A percentile compares a stretch with the other conserved stretches of the same genome.
phyloP scores from a whole-genome alignment of 1,140 invertebrate genomes.

The Bradysia coprophila region DNA sequence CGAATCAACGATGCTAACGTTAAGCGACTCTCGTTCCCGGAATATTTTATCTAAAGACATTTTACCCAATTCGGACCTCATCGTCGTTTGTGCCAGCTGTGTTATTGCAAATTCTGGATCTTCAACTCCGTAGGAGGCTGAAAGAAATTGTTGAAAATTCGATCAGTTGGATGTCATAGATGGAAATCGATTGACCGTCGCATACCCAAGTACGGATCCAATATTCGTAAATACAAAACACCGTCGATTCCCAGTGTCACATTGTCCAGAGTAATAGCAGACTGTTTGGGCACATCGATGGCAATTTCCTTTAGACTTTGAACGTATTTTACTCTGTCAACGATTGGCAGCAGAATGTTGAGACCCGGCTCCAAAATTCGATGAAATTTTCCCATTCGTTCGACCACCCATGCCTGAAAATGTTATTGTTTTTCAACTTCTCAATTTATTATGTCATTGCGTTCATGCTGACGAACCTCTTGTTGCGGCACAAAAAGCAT shows the following conservation, averaged over 20 bases:
- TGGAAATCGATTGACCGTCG: neutral
- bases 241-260: constrained; percentile 94
- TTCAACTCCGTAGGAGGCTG: constrained; percentile 94
- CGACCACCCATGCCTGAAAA: constrained; percentile 88
- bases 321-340: constrained; percentile 93
- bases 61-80: constrained; percentile 96
- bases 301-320: constrained; percentile 99
- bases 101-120: constrained; percentile 99
- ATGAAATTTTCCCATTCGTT: constrained; percentile 95
- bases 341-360: constrained; percentile 79
- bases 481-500: constrained; percentile 98
- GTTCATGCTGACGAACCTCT: constrained; percentile 40
- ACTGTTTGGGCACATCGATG: constrained; percentile 97
- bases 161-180: neutral
- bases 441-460: constrained; percentile 3
- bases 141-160: constrained; percentile 1
- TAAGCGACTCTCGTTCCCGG: constrained; percentile 86
- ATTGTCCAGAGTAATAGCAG: constrained; percentile 94
- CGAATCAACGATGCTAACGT: constrained; percentile 88
- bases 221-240: constrained; percentile 85
- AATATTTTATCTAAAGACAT: constrained; percentile 97
- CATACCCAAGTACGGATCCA: constrained; percentile 72
- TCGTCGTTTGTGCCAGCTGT: constrained; percentile 96
- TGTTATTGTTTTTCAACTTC: neutral
- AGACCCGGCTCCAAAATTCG: constrained; percentile 86